phyloP scores from a whole-genome alignment of 2,113 vertebrate species.

The Amphilophus citrinellus region DNA sequence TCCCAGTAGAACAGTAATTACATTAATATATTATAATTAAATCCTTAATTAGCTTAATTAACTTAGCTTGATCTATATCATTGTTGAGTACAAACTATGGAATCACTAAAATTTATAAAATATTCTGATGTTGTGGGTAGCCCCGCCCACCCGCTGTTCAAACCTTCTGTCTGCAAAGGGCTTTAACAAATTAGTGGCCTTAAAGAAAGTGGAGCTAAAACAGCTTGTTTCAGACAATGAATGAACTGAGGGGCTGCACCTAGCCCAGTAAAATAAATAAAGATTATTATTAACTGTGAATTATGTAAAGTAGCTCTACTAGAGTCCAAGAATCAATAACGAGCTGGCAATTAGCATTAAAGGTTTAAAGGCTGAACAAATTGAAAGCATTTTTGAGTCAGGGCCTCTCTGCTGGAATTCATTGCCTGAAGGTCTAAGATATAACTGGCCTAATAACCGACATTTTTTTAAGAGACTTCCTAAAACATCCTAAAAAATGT shows the following conservation, averaged over 20 bases:
- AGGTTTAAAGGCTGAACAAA: background rate
- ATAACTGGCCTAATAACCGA: background rate
- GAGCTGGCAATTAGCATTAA: background rate
- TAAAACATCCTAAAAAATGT: background rate
- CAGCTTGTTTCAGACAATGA: background rate
- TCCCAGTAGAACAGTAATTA: too few relatives aligned
- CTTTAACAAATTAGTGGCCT: background rate
- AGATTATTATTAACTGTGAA: conserved; percentile 3
- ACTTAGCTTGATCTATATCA: too few relatives aligned
- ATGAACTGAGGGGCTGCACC: background rate
- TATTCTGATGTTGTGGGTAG: too few relatives aligned
- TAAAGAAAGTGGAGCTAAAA: background rate
- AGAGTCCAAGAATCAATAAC: background rate
- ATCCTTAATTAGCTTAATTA: too few relatives aligned
- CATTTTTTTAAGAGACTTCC: background rate
- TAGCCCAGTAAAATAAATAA: background rate
- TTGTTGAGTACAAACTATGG: too few relatives aligned
- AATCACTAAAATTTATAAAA: too few relatives aligned
- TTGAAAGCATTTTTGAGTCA: background rate
- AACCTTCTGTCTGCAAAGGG: background rate
- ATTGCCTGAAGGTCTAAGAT: background rate
- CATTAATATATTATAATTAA: too few relatives aligned
- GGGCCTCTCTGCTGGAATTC: conserved; percentile 7
- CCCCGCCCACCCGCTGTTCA: background rate
- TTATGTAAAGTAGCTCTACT: background rate